These are phyloP conservation scores for Ailuropoda melanoleuca DNA, from an alignment of 2,113 vertebrate genomes.

Conservation along the genomic window DNA sequence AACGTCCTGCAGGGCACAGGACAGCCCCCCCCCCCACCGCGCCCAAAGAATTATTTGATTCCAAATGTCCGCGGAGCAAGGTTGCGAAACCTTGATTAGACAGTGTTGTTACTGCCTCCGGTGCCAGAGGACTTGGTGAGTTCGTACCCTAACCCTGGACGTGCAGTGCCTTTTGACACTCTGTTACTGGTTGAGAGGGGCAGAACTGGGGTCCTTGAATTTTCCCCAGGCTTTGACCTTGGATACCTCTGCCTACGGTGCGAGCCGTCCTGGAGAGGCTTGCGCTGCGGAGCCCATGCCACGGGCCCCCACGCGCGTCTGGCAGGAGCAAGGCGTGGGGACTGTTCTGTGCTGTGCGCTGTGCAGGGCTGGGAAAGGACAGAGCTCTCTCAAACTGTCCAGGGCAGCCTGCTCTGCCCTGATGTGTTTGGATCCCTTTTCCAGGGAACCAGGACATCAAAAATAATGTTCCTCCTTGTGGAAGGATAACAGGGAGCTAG, in stretches of 20 bases:
- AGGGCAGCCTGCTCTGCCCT: background rate
- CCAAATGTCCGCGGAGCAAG: background rate
- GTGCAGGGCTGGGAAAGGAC: background rate
- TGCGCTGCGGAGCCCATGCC: background rate
- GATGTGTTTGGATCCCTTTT: background rate
- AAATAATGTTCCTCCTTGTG: slow-evolving; percentile 37
- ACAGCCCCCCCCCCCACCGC: too few relatives aligned
- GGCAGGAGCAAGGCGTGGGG: too few relatives aligned
- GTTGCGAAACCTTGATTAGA: background rate
- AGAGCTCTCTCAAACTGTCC: background rate
- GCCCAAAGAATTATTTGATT: background rate
- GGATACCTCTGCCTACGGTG: background rate
- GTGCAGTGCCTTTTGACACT: background rate
- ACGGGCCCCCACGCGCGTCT: too few relatives aligned
- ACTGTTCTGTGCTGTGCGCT: background rate
- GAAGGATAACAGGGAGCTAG: slow-evolving; percentile 40
- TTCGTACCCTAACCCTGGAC: background rate
- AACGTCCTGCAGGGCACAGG: background rate
- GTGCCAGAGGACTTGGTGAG: background rate
- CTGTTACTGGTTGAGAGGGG: background rate
- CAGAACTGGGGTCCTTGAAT: background rate
- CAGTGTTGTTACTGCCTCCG: background rate
- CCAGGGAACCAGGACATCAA: background rate
- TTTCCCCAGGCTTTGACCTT: background rate
- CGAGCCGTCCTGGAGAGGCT: background rate